Evolutionary conservation across 2,113 vertebrate species (phyloP).

Genomic region (Coturnix japonica): DNA sequence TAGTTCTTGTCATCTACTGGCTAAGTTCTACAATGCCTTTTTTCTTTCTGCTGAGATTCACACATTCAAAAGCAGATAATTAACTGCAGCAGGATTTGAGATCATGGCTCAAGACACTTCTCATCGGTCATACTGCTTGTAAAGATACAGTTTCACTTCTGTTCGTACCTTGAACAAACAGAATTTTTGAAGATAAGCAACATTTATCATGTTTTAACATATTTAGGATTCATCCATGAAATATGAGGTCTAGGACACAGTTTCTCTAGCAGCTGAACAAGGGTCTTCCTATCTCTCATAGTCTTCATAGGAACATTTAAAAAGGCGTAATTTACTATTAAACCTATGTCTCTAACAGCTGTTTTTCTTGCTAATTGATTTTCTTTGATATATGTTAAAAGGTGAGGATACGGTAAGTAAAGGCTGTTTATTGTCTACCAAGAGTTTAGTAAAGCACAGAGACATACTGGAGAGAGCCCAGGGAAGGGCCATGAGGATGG

Average conservation of each 20-base stretch:
- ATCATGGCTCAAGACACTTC: not conserved
- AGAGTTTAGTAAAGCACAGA: not conserved
- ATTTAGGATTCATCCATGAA: not conserved
- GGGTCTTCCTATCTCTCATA: not conserved
- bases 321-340: not conserved
- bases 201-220: not conserved
- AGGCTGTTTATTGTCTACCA: not conserved
- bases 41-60: not conserved
- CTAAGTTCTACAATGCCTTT: not conserved
- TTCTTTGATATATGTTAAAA: not conserved
- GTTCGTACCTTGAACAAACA: not conserved
- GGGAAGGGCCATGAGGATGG: not conserved
- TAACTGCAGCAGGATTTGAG: not conserved
- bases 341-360: not conserved
- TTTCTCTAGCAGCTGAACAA: not conserved
- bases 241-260: not conserved
- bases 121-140: not conserved
- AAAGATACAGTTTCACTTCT: not conserved
- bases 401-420: not conserved
- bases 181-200: not conserved
- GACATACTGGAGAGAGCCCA: not conserved
- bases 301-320: not conserved
- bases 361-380: not conserved
- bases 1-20: rapidly evolving
- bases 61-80: not conserved